These are phyloP conservation scores for Bellardia bayeri DNA, from an alignment of 2,888 invertebrate species.

Conservation along the genomic window DNA sequence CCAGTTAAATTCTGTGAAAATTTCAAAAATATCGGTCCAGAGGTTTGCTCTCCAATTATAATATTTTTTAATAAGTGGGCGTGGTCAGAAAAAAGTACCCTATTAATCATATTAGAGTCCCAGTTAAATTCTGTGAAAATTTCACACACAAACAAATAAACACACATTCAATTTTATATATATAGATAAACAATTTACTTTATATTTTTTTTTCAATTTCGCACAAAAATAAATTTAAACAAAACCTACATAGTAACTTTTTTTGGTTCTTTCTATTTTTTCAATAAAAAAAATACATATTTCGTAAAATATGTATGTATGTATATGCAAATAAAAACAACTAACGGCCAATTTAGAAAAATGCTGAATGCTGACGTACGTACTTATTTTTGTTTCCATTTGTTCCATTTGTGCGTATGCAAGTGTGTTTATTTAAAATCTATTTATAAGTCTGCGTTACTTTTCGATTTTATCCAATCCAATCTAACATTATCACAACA, in stretches of 20 bases:
- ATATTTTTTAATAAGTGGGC: no score
- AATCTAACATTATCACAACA: conserved; percentile 10
- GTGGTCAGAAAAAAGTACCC: no score
- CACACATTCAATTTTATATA: no score
- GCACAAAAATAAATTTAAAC: conserved; percentile 37
- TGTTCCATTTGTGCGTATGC: background rate
- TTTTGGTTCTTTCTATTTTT: background rate
- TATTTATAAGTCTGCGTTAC: background rate
- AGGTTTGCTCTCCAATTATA: no score
- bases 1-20: no score
- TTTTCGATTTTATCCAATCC: background rate
- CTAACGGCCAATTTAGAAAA: conserved; percentile 1
- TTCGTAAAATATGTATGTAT: no score
- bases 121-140: no score
- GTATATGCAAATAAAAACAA: background rate
- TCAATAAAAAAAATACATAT: background rate
- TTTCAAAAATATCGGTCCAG: no score
- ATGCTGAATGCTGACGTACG: conserved; percentile 55
- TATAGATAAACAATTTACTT: background rate
- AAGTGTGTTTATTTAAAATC: background rate
- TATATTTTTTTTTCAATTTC: conserved; percentile 35
- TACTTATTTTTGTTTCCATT: background rate
- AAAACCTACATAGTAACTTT: conserved; percentile 12
- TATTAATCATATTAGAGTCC: no score
- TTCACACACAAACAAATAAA: no score